A percentile compares a stretch with the other conserved stretches of the same genome.
phyloP scores from a whole-genome alignment of 1,140 invertebrate genomes.

The Pollicipes pollicipes region DNA sequence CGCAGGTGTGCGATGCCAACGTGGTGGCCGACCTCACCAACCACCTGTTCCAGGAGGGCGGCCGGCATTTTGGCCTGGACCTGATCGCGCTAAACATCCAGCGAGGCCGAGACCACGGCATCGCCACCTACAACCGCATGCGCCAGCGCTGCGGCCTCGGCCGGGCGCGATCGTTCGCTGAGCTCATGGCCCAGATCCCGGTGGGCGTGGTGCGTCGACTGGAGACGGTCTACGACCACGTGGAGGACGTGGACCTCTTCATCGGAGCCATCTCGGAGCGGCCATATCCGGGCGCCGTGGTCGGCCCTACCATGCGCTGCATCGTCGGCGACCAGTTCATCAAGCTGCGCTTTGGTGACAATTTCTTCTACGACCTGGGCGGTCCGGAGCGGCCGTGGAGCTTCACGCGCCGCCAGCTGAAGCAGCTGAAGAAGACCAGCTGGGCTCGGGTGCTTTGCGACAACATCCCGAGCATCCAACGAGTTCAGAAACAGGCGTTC shows the following conservation, averaged over 20 bases:
- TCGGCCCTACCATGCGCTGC: conserved; percentile 68
- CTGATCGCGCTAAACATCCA: conserved; percentile 23
- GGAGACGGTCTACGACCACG: conserved; percentile 36
- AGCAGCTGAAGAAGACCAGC: conserved; percentile 34
- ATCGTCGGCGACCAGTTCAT: conserved; percentile 64
- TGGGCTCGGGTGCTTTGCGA: conserved; percentile 37
- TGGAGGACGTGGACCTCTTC: conserved; percentile 60
- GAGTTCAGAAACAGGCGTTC: too few relatives aligned
- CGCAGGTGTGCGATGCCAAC: too few relatives aligned
- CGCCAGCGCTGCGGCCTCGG: conserved; percentile 16
- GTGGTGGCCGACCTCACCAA: too few relatives aligned
- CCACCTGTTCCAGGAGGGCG: conserved; percentile 37
- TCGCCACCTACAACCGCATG: conserved; percentile 18
- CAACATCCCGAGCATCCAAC: conserved; percentile 44
- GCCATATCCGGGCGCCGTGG: conserved; percentile 39
- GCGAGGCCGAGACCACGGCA: conserved; percentile 29
- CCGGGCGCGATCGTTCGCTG: conserved; percentile 11
- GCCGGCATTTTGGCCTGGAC: conserved; percentile 27
- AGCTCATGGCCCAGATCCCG: conserved; percentile 17
- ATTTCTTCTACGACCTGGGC: conserved; percentile 18
- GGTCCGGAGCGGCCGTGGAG: conserved; percentile 20
- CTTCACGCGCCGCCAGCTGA: conserved; percentile 28
- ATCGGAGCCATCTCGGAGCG: conserved; percentile 56
- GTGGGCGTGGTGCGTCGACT: conserved; percentile 25
- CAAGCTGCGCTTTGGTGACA: conserved; percentile 37